phyloP scores from a whole-genome alignment of 2,797 vertebrate genomes.

The Cetoscarus ocellatus region DNA sequence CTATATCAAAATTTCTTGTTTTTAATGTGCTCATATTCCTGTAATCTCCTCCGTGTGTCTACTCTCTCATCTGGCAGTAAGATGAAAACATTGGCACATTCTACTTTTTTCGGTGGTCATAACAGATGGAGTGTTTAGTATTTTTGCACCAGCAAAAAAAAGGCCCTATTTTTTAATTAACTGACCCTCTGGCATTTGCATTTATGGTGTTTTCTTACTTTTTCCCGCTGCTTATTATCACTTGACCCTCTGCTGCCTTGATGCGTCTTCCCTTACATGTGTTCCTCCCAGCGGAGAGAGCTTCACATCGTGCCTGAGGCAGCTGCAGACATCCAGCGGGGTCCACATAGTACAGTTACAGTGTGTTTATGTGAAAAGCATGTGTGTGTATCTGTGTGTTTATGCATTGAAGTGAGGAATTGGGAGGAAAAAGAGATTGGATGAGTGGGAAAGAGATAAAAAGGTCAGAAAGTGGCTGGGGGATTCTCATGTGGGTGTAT shows the following conservation, averaged over 20 bases:
- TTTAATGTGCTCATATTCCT: slow-evolving; percentile 31
- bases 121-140: slow-evolving; percentile 57
- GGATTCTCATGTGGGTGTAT: slow-evolving; percentile 9
- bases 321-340: neutral
- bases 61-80: slow-evolving; percentile 35
- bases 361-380: neutral
- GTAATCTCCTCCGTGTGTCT: slow-evolving; percentile 30
- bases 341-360: slow-evolving; percentile 9
- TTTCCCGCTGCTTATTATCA: slow-evolving; percentile 13
- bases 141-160: slow-evolving; percentile 26
- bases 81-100: slow-evolving; percentile 38
- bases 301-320: slow-evolving; percentile 37
- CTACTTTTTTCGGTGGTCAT: slow-evolving; percentile 29
- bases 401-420: slow-evolving; percentile 15
- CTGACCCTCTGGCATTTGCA: neutral
- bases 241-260: slow-evolving; percentile 9
- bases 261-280: slow-evolving; percentile 11
- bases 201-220: neutral
- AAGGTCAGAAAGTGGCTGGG: slow-evolving; percentile 34
- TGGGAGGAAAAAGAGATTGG: slow-evolving; percentile 2
- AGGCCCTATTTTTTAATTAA: slow-evolving; percentile 13
- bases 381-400: slow-evolving; percentile 14
- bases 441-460: slow-evolving; percentile 29
- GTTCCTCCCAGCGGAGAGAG: slow-evolving; percentile 19
- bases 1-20: slow-evolving; percentile 29